Conservation (phyloP, 1,140 invertebrate genomes). For the Orussus abietinus region DNA sequence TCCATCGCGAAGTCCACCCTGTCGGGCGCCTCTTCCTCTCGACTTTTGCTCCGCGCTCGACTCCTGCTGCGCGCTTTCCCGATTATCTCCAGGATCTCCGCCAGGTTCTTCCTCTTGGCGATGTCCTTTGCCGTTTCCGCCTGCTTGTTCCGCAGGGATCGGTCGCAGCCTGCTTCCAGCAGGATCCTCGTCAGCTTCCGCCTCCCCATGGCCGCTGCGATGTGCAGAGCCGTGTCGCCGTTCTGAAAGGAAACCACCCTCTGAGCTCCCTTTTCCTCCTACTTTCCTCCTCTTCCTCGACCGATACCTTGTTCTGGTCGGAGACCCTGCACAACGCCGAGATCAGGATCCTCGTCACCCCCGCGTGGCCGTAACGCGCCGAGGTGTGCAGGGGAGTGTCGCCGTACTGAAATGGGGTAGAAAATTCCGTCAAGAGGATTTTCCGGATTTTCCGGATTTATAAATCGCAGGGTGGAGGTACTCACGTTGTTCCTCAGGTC, state of each 20-base stretch:
- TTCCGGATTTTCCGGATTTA: no score
- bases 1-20: slow-evolving; percentile 43
- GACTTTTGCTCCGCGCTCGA: slow-evolving; percentile 36
- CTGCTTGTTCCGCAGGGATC: slow-evolving; percentile 82
- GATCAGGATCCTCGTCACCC: slow-evolving; percentile 89
- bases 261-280: not conserved
- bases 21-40: slow-evolving; percentile 46
- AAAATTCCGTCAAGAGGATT: no score
- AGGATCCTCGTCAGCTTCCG: slow-evolving; percentile 89
- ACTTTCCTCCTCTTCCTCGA: no score
- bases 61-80: slow-evolving; percentile 58
- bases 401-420: slow-evolving; percentile 91
- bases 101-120: slow-evolving; percentile 77
- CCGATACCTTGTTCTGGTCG: slow-evolving; percentile 91
- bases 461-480: no score
- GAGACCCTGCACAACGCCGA: slow-evolving; percentile 83
- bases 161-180: slow-evolving; percentile 80
- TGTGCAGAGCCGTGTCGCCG: slow-evolving; percentile 90
- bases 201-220: slow-evolving; percentile 88
- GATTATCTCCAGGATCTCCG: slow-evolving; percentile 77
- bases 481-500: slow-evolving; percentile 89
- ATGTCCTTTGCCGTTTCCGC: slow-evolving; percentile 88
- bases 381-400: slow-evolving; percentile 94
- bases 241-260: slow-evolving; percentile 58
- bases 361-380: slow-evolving; percentile 92